Evolutionary conservation across 2,888 invertebrate species (phyloP), one percentile per base, ranked within the genome.

Genomic region (Lomographa bimaculata): DNA sequence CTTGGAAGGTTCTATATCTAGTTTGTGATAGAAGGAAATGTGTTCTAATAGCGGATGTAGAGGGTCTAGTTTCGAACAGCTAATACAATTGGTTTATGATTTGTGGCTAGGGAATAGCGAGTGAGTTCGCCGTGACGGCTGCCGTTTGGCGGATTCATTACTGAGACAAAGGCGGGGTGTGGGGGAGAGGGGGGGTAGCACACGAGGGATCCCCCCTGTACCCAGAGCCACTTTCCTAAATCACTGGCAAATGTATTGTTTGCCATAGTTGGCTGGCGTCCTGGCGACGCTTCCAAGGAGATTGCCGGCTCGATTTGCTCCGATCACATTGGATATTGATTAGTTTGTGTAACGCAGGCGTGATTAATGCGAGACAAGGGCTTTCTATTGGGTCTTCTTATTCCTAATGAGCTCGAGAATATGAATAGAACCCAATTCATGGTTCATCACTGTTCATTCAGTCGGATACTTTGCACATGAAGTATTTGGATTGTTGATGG

Each of bases 111-210:
- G 70, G 71, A 57, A 41, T 45, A 52, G 59, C 56, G 64, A 69
- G 81, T 76, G 80, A 63, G 74, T 81, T 82, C 81, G 83, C 85
- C 71, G 68, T 81, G 82, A 78, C 73, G 79, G 77, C 78, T 81
- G 77, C 71, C 78, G 82, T 86, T 84, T 85, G 83, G 76, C 73
- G 84, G 87, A 84, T 87, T 87, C 85, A 87, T 89, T 85, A 83
- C 84, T 74, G 82, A 86, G 82, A 86, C 86, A 87, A 85, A 86
- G 71, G 59, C 63, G 69, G 64, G 61, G 41, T 46, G 46, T 2
- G 61, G 37, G 52, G n/a, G 44, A 50, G 52, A 48, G 26, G 42
- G 33, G 38, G 51, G 28, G 60, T 48, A 60, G 60, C 30, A 36
- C 30, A 28, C 18, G 44, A 10, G 36, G 70, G 67, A 62, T 60